phyloP scores from a whole-genome alignment of 2,888 invertebrate genomes.

The Orgyia antiqua region DNA sequence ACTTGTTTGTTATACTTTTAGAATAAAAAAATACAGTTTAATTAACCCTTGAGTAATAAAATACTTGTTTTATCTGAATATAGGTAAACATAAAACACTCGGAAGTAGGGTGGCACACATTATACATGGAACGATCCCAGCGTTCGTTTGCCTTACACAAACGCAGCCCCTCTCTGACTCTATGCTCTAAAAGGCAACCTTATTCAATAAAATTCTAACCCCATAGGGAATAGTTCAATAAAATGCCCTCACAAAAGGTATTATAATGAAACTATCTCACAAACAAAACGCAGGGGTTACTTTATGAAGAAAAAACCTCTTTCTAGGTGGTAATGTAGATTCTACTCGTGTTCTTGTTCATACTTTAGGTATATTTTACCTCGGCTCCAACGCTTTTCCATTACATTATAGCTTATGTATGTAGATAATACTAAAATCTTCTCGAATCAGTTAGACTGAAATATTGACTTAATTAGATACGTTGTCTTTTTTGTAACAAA shows the following conservation, averaged over 20 bases:
- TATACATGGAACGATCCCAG: conserved; percentile 7
- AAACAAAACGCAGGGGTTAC: conserved; percentile 24
- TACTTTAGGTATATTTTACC: not conserved
- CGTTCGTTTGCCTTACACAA: conserved; percentile 11
- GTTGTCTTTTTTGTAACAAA: no score
- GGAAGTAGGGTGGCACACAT: conserved; percentile 2
- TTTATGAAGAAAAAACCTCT: conserved; percentile 20
- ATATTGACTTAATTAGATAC: no score
- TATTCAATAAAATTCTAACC: conserved; percentile 28
- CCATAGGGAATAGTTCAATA: conserved; percentile 25
- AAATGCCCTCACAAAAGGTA: conserved; percentile 25
- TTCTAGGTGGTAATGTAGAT: conserved; percentile 5
- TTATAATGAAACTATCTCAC: conserved; percentile 29
- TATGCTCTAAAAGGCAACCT: conserved; percentile 22
- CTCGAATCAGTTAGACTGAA: no score
- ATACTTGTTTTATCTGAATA: no score
- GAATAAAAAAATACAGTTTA: no score
- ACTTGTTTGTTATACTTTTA: no score
- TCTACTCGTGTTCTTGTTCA: conserved; percentile 1
- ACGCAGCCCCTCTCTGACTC: conserved; percentile 11
- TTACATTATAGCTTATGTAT: no score
- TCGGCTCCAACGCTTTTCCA: no score
- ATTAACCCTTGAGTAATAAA: no score
- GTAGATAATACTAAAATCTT: no score
- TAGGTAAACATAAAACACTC: no score